Evolutionary conservation across 2,797 vertebrate genomes (phyloP).

Genomic region (Gambelia wislizenii): DNA sequence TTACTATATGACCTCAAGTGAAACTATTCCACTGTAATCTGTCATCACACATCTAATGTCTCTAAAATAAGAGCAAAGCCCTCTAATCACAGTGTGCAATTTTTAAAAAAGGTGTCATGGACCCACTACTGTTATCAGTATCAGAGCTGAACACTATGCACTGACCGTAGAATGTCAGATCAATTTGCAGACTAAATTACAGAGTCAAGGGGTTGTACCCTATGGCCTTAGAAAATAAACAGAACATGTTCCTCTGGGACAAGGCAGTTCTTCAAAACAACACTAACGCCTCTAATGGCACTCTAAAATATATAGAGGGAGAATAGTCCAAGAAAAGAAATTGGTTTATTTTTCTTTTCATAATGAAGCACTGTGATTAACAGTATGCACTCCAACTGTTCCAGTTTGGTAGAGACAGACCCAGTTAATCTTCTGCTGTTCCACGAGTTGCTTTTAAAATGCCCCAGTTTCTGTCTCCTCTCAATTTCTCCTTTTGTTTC

Average conservation of each 20-base stretch:
- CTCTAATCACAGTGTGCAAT: slow-evolving; percentile 8
- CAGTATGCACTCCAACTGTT: neutral
- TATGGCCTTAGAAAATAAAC: neutral
- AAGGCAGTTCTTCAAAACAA: neutral
- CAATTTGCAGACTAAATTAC: slow-evolving; percentile 59
- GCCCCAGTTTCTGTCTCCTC: too few relatives aligned
- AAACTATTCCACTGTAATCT: slow-evolving; percentile 50
- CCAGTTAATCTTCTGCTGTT: too few relatives aligned
- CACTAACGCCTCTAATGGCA: too few relatives aligned
- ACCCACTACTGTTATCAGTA: slow-evolving; percentile 23
- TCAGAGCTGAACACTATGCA: slow-evolving; percentile 40
- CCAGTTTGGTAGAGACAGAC: too few relatives aligned
- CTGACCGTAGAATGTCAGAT: slow-evolving; percentile 64
- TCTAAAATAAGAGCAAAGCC: slow-evolving; percentile 63
- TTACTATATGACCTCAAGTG: slow-evolving; percentile 39
- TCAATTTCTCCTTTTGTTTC: too few relatives aligned
- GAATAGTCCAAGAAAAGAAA: too few relatives aligned
- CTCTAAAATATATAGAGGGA: too few relatives aligned
- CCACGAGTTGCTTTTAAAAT: too few relatives aligned
- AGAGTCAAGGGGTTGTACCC: slow-evolving; percentile 32
- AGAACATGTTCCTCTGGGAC: slow-evolving; percentile 4
- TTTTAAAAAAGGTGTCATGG: slow-evolving; percentile 57
- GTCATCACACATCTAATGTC: slow-evolving; percentile 75
- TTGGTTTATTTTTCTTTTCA: neutral
- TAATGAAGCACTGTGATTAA: neutral